Base-by-base conservation (phyloP, 2,113 vertebrate genomes). In the Phoenicopterus ruber region DNA sequence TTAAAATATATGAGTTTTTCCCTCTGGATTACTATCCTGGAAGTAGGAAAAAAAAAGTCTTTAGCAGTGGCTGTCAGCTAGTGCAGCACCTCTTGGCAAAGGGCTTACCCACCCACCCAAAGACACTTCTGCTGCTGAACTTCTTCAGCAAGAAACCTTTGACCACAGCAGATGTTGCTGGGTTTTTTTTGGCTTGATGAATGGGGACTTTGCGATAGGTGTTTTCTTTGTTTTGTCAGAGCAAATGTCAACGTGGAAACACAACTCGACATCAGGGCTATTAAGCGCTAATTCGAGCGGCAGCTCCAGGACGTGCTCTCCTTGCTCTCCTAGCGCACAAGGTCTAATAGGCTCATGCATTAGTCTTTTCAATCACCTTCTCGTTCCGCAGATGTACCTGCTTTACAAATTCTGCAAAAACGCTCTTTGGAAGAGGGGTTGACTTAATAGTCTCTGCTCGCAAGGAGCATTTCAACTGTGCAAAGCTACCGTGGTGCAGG, bases 1-100 rank as follows among this genome's bases (percentile, higher is more conserved):
- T 96, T 95, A 96, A 97, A 96, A 95, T 91, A 88, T 76, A 88
- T 71, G 87, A 74, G 44, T 82, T 96, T 97, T 96, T 87, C 83
- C 92, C 95, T 96, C 93, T 91, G 96, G 94, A 97, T 96, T 97
- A 86, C 52, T 90, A 38, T 94, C 71, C 59, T 93, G 46, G 50
- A 92, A 67, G n/a, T 2, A 81, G 46, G 2, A 20, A 29, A 70
- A 83, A 89, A 94, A 49, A 83, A 54, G 38, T 20, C 36, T 61
- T 70, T 81, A 83, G 54, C 32, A 47, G 65, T 67, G 20, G 7
- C 44, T 80, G 44, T 93, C 87, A 93, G 52, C 82, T 54, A 65
- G 82, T 10, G 8, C 24, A 80, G 59, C 14, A 25, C 40, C 34
- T 91, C 55, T 88, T 63, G 36, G 88, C 34, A 26, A 46, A 95